Evolutionary conservation across 2,888 invertebrate species (phyloP), one percentile per base, ranked within the genome.

Genomic region (Calephelis perditalis): DNA sequence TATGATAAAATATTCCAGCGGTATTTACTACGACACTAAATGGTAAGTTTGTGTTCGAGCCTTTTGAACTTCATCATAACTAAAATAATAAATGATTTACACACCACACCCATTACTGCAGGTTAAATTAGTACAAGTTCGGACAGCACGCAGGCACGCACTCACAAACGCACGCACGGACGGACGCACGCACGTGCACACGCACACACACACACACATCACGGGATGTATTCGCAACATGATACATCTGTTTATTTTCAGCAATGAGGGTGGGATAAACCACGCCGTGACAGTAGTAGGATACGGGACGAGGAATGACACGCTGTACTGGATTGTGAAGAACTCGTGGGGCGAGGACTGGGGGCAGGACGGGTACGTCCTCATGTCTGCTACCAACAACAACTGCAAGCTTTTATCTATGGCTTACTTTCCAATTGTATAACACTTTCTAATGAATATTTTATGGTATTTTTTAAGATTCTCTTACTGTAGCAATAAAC

Each of bases 291-390:
- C 76, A 0, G 73, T 79, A 0, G 73, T 81, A 0, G 82, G 82
- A 0, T 82, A 82, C 56, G 82, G 82, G 0, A 66, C 66, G 9
- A 69, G 74, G 0, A 72, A 78, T 2, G 79, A 76, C 0, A 70
- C 68, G 4, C 68, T 66, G 1, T 82, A 79, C 70, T 82, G 82
- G 81, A 68, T 82, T 12, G 70, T 81, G n/a, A 78, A 79, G 72
- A 82, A 82, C 75, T 81, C 82, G 1, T 79, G 75, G 76, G 79
- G 80, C 0, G 76, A 76, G 37, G 40, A 62, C 58, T 82, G 79
- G 77, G 82, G 82, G 0, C 68, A 78, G 46, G 79, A 72, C 52
- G 82, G 82, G 6, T 79, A 79, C 69, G 67, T 81, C 35, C 73
- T 68, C 11, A 47, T 72, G 58, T 71, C 72, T 0, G 70, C 77